Evolutionary conservation across 2,888 invertebrate species (phyloP).

Genomic region (Ephialtes manifestator): DNA sequence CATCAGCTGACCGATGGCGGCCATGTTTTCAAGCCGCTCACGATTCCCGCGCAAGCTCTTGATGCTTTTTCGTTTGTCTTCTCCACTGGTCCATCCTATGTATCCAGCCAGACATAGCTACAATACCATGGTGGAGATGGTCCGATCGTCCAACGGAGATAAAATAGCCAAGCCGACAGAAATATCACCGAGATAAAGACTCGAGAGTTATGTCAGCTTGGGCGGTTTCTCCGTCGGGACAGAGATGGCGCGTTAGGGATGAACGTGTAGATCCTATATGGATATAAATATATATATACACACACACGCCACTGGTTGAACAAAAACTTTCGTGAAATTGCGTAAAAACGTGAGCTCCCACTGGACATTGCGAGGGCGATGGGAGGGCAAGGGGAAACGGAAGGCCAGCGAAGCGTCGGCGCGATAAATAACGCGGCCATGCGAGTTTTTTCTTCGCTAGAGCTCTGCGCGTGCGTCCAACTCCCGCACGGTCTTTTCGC

Average conservation of each 20-base stretch:
- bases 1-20: constrained; percentile 67
- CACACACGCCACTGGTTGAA: background rate
- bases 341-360: constrained; percentile 68
- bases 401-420: constrained; percentile 62
- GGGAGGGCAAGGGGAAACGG: constrained; percentile 18
- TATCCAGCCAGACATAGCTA: constrained; percentile 3
- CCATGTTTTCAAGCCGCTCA: constrained; percentile 65
- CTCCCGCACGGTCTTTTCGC: constrained; percentile 63
- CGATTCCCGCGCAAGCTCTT: constrained; percentile 34
- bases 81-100: constrained; percentile 11
- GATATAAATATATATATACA: background rate
- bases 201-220: constrained; percentile 74
- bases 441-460: constrained; percentile 62
- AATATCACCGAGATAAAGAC: constrained; percentile 78
- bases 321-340: constrained; percentile 75
- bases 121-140: constrained; percentile 62
- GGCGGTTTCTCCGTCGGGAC: constrained; percentile 41
- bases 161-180: constrained; percentile 76
- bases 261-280: constrained; percentile 23
- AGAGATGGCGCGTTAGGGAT: constrained; percentile 56
- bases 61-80: constrained; percentile 43
- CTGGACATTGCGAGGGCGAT: constrained; percentile 24
- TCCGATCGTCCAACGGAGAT: constrained; percentile 70
- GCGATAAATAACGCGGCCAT: constrained; percentile 70
- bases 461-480: constrained; percentile 56